Evolutionary conservation across 2,797 vertebrate genomes (phyloP).

Genomic region (Pangasius macronema): DNA sequence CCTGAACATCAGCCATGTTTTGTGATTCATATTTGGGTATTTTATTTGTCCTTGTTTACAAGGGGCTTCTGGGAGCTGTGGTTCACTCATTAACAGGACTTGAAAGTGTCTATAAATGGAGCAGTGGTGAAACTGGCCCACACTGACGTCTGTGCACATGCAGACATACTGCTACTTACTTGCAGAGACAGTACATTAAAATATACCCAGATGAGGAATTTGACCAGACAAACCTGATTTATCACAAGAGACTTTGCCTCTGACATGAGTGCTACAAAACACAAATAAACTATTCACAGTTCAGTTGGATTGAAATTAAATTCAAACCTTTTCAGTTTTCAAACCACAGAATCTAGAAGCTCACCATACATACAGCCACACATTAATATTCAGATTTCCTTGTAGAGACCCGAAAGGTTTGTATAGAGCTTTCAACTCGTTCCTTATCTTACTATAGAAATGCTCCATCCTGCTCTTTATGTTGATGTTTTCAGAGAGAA

Average conservation of each 20-base stretch:
- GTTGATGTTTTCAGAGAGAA: too few species aligned
- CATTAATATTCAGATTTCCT: background rate
- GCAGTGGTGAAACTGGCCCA: slow-evolving; percentile 69
- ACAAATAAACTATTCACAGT: background rate
- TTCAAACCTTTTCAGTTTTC: background rate
- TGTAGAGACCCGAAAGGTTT: background rate
- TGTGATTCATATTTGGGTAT: slow-evolving; percentile 80
- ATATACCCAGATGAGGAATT: slow-evolving; percentile 28
- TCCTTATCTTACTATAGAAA: background rate
- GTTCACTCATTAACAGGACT: slow-evolving; percentile 82
- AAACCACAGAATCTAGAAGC: background rate
- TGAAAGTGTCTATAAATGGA: slow-evolving; percentile 80
- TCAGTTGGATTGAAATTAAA: background rate
- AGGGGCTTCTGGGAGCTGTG: slow-evolving; percentile 74
- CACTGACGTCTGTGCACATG: slow-evolving; percentile 75
- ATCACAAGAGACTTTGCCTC: background rate
- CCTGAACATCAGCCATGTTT: slow-evolving; percentile 42
- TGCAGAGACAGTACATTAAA: slow-evolving; percentile 9
- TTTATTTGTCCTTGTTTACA: slow-evolving; percentile 76
- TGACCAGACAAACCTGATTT: slow-evolving; percentile 14
- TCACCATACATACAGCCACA: background rate
- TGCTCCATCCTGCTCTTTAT: too few species aligned
- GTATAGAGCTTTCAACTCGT: background rate
- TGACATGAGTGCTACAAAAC: background rate
- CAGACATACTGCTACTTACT: slow-evolving; percentile 38